Percentiles rank a stretch among this genome's conserved stretches.
phyloP scores from a whole-genome alignment of 2,797 vertebrate species.

The Taenioides sp. region DNA sequence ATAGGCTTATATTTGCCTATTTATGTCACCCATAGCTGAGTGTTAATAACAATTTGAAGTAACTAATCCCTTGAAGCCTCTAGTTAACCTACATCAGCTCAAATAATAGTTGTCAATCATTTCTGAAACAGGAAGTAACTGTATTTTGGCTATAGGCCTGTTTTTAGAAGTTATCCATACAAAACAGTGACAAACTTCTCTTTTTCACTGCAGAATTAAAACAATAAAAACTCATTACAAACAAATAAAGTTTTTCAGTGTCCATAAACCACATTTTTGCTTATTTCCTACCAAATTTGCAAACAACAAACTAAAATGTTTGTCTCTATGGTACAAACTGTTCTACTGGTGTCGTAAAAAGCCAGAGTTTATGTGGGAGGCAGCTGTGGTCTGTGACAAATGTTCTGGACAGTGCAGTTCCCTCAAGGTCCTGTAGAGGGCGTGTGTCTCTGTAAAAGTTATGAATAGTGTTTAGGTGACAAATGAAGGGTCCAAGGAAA shows the following conservation, averaged over 20 bases:
- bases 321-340: background rate
- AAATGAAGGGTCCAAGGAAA: background rate
- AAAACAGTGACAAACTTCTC: background rate
- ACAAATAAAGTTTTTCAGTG: background rate
- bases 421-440: background rate
- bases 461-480: too few species aligned
- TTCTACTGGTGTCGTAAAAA: background rate
- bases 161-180: too few species aligned
- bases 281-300: conserved; percentile 2
- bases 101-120: too few species aligned
- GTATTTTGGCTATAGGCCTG: background rate
- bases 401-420: background rate
- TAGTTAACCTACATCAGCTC: too few species aligned
- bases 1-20: too few species aligned
- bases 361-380: background rate
- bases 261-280: background rate
- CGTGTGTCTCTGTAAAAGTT: background rate
- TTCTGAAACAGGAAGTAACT: background rate
- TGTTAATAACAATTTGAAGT: too few species aligned
- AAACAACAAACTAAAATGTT: background rate
- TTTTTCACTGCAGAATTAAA: background rate
- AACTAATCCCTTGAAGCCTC: too few species aligned
- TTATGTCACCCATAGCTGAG: too few species aligned
- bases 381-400: background rate
- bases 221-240: background rate